phyloP scores from a whole-genome alignment of 2,888 invertebrate genomes.

The Plebejus anna region DNA sequence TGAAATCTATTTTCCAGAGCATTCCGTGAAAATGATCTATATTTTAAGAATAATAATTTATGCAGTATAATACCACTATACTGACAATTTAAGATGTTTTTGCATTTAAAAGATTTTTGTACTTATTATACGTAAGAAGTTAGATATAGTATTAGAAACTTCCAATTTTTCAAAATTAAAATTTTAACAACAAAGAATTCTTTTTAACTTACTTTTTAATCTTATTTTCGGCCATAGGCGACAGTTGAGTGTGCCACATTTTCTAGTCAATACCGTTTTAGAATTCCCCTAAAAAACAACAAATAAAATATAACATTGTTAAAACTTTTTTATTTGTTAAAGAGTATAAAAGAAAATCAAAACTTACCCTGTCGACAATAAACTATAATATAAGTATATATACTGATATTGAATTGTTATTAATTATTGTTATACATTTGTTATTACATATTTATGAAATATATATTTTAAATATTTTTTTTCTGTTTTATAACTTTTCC shows the following conservation, averaged over 20 bases:
- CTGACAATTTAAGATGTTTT: not conserved
- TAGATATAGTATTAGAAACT: not conserved
- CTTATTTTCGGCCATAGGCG: not conserved
- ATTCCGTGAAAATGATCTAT: not conserved
- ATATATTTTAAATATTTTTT: not conserved
- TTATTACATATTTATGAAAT: not conserved
- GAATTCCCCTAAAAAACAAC: not conserved
- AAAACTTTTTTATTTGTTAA: not conserved
- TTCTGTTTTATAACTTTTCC: not conserved
- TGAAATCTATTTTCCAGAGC: not conserved
- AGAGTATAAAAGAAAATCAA: not conserved
- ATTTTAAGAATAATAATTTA: not conserved
- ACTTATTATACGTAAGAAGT: slow-evolving; percentile 13
- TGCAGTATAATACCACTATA: not conserved
- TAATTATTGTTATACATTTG: not conserved
- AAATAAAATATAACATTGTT: not conserved
- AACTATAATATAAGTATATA: not conserved
- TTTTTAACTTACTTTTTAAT: not conserved
- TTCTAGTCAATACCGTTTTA: not conserved
- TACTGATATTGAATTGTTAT: not conserved
- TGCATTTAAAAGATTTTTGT: slow-evolving; percentile 5
- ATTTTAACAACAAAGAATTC: not conserved
- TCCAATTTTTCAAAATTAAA: not conserved
- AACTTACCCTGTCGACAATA: not conserved
- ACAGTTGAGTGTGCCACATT: not conserved